Base-by-base conservation (phyloP, 2,113 vertebrate species). In the Illadopsis cleaveri region DNA sequence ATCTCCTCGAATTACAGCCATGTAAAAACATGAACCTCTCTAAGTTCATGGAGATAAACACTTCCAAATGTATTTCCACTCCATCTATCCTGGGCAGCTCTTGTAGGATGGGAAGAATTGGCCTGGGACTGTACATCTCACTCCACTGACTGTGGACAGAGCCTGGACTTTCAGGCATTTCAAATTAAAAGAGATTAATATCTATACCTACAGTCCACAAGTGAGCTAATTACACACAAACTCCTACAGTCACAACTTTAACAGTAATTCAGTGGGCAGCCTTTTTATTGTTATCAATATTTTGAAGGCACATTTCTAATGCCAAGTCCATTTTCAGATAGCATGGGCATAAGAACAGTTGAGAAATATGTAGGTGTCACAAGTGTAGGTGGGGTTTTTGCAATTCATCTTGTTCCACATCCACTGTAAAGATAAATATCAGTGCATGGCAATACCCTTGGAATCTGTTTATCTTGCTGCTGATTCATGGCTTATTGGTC, bases 231-330 rank as follows among this genome's bases (percentile, higher is more conserved):
- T 90, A 77, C 1, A 1, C 18, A 38, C 45, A 28, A 89, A 89
- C 33, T 92, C 90, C 89, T 54, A 72, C 84, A 84, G 51, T 25
- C 70, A 72, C 19, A 95, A 37, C 53, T 54, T 75, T 5, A 25
- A 38, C n/a, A 48, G 37, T 28, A 68, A 89, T 66, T 64, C 80
- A 78, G 42, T n/a, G 30, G 47, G 51, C 48, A 54, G 61, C 35
- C 21, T 82, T 94, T 86, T 92, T 89, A 96, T 93, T 93, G 64
- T 94, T 79, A 94, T 48, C 87, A 85, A 38, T 77, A 87, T 90
- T 95, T 89, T 86, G 87, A 86, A 96, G 78, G 70, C 64, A 83
- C 51, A 82, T 82, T 96, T 92, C 33, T 85, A 87, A 93, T 10
- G 25, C 58, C 70, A 95, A 90, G 88, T 72, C 65, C 81, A 42